These are phyloP conservation scores for Myotis planiceps DNA, from an alignment of 2,797 vertebrate species.

Conservation along the genomic window DNA sequence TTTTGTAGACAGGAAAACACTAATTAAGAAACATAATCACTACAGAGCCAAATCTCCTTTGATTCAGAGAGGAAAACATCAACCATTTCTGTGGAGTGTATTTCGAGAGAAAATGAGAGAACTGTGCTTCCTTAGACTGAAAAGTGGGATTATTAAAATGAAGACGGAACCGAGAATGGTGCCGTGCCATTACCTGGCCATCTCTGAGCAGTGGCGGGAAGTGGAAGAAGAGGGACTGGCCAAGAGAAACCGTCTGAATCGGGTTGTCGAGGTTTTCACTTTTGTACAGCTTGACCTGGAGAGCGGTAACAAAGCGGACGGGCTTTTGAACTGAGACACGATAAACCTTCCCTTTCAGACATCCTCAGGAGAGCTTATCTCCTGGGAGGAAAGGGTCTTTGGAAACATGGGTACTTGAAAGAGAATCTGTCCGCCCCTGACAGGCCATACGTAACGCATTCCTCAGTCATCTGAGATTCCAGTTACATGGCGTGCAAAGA, in stretches of 20 bases:
- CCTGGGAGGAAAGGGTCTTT: not conserved
- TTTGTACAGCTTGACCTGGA: conserved; percentile 96
- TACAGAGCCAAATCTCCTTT: not conserved
- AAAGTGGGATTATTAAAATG: not conserved
- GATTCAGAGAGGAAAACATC: not conserved
- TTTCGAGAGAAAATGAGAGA: too few relatives aligned
- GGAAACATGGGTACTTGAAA: not conserved
- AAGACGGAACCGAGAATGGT: not conserved
- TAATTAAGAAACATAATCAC: not conserved
- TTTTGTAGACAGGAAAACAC: conserved; percentile 13
- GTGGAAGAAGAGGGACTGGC: conserved; percentile 97
- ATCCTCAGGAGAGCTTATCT: not conserved
- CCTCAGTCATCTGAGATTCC: not conserved
- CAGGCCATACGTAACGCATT: not conserved
- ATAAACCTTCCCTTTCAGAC: rapidly evolving
- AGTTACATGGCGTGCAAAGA: not conserved
- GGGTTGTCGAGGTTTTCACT: conserved; percentile 98
- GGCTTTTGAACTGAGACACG: not conserved
- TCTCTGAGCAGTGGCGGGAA: conserved; percentile 96
- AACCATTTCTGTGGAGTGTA: not conserved
- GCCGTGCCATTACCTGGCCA: conserved; percentile 91
- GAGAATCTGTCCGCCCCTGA: not conserved
- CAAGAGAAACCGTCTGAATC: conserved; percentile 95
- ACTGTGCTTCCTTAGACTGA: not conserved
- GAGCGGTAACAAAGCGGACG: not conserved